Conservation (phyloP, 2,113 vertebrate species). For the Anguilla japonica region DNA sequence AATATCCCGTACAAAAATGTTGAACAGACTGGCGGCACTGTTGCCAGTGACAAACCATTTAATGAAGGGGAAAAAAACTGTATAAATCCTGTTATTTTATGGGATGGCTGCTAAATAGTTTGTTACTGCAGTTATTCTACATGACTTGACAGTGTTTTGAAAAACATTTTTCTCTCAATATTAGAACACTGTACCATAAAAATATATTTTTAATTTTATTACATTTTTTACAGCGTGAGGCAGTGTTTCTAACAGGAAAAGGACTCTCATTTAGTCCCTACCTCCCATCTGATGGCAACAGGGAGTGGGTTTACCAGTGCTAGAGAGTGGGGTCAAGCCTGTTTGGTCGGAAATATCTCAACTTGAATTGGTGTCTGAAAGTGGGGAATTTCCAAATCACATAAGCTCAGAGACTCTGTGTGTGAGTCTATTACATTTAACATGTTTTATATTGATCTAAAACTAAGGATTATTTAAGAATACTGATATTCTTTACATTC, state of each 20-base stretch:
- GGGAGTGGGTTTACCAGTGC: conserved; percentile 15
- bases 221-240: neutral
- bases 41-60: too few species aligned
- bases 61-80: too few species aligned
- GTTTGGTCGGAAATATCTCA: neutral
- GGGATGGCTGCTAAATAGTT: too few species aligned
- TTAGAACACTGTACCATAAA: too few species aligned
- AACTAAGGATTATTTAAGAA: neutral
- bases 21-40: too few species aligned
- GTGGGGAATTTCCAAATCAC: neutral
- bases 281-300: conserved; percentile 32
- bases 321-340: neutral
- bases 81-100: too few species aligned
- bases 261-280: neutral
- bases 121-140: too few species aligned
- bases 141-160: too few species aligned
- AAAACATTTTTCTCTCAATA: too few species aligned
- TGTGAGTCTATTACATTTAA: neutral
- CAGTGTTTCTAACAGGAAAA: conserved; percentile 23
- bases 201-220: too few species aligned
- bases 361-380: neutral
- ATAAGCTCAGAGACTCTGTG: neutral
- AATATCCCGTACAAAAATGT: too few species aligned
- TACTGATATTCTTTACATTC: neutral
- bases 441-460: neutral